A percentile compares a stretch with the other conserved stretches of the same genome.
Conservation (phyloP, 1,140 invertebrate species). For the Delia radicum region DNA sequence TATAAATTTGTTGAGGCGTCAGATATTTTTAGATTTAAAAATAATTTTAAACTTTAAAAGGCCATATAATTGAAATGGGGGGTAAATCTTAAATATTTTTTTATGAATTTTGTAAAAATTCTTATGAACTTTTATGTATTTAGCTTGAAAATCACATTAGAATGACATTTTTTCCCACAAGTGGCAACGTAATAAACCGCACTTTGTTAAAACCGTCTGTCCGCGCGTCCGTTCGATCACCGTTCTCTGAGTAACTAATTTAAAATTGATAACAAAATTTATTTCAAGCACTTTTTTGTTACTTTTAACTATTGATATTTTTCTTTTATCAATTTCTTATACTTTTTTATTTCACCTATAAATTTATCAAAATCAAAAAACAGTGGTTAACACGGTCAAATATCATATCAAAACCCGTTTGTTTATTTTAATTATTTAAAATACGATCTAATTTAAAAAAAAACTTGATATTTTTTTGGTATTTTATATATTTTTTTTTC, state of each 20-base stretch:
- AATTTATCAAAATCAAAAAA: neutral
- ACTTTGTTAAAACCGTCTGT: neutral
- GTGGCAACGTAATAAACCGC: neutral
- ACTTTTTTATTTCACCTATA: neutral
- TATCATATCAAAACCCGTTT: neutral
- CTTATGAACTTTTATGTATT: neutral
- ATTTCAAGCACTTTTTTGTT: too few species aligned
- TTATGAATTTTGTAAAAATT: neutral
- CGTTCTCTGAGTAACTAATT: too few species aligned
- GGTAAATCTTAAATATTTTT: neutral
- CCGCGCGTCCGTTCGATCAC: too few species aligned
- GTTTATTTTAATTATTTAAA: too few species aligned
- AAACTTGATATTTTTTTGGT: neutral
- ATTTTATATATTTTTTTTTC: neutral
- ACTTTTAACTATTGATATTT: neutral
- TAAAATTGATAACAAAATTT: too few species aligned
- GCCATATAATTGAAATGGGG: neutral
- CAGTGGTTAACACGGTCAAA: neutral
- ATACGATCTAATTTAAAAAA: slow-evolving; percentile 1
- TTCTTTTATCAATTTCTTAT: neutral
- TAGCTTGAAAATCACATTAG: too few species aligned
- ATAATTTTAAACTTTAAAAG: neutral
- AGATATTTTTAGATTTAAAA: neutral
- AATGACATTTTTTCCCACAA: neutral
- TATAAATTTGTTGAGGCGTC: neutral